Percentiles rank a stretch among this genome's conserved stretches.
Conservation (phyloP, 1,140 invertebrate genomes). For the Oedothorax gibbosus region DNA sequence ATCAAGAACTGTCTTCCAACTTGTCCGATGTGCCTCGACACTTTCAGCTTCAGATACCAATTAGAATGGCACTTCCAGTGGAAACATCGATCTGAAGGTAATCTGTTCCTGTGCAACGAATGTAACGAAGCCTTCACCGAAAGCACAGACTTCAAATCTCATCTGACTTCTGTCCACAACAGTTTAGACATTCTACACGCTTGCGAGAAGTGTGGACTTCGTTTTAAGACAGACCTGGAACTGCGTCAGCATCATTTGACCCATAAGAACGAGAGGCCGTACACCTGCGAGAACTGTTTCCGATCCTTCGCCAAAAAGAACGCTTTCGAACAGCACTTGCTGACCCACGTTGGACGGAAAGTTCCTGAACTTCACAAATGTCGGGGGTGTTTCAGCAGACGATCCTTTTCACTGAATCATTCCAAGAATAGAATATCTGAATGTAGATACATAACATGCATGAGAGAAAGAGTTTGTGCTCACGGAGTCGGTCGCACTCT, state of each 20-base stretch:
- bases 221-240: not conserved
- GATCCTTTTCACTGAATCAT: not conserved
- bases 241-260: constrained; percentile 6
- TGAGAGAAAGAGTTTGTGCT: not conserved
- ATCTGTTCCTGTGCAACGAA: not conserved
- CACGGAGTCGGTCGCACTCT: not conserved
- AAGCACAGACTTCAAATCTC: not conserved
- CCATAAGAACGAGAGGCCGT: not conserved
- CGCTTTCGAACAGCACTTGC: not conserved
- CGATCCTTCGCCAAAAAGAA: not conserved
- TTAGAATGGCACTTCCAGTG: constrained; percentile 20
- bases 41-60: constrained; percentile 6
- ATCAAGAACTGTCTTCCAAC: not conserved
- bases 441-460: not conserved
- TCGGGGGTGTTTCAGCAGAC: not conserved
- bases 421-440: not conserved
- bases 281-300: not conserved
- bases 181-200: too few relatives aligned
- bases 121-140: not conserved
- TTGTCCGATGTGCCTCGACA: not conserved
- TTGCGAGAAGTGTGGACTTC: constrained; percentile 5
- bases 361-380: not conserved
- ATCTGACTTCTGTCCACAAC: too few relatives aligned
- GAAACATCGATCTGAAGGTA: not conserved
- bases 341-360: too few relatives aligned